These are phyloP conservation scores for Crematogaster levior DNA, from an alignment of 2,888 invertebrate genomes.

Conservation along the genomic window DNA sequence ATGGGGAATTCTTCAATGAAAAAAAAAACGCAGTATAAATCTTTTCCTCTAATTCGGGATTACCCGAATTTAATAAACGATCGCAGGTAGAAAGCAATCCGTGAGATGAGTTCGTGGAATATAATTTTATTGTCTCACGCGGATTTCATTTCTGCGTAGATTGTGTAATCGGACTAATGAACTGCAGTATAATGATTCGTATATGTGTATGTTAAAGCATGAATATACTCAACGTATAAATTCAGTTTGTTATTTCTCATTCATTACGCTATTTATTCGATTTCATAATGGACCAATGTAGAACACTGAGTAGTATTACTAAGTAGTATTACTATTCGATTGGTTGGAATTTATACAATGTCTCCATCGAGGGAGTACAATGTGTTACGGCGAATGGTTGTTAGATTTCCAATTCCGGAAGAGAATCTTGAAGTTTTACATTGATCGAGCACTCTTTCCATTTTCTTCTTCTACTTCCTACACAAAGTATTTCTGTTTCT, in stretches of 20 bases:
- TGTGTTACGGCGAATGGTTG: constrained; percentile 28
- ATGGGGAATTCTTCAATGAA: not conserved
- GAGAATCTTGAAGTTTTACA: constrained; percentile 39
- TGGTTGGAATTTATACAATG: constrained; percentile 61
- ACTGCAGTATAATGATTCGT: constrained; percentile 3
- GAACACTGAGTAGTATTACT: not conserved
- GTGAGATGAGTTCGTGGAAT: constrained; percentile 10
- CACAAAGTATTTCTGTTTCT: not conserved
- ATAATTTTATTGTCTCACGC: constrained; percentile 16
- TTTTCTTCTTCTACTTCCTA: not conserved
- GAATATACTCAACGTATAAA: constrained; percentile 5
- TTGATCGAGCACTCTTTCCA: constrained; percentile 28
- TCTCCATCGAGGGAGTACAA: constrained; percentile 11
- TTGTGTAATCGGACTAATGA: constrained; percentile 27
- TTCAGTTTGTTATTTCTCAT: constrained; percentile 20
- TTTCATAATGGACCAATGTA: not conserved
- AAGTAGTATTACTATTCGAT: not conserved
- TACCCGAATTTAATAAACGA: not conserved
- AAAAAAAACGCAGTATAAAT: not conserved
- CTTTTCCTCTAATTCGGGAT: too few species aligned
- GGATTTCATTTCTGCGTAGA: constrained; percentile 2
- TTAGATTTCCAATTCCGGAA: constrained; percentile 41
- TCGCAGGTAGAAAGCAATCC: not conserved
- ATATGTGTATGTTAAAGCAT: constrained; percentile 13
- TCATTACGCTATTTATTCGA: constrained; percentile 18